phyloP scores from a whole-genome alignment of 1,140 invertebrate genomes.

The Laupala kohalensis region DNA sequence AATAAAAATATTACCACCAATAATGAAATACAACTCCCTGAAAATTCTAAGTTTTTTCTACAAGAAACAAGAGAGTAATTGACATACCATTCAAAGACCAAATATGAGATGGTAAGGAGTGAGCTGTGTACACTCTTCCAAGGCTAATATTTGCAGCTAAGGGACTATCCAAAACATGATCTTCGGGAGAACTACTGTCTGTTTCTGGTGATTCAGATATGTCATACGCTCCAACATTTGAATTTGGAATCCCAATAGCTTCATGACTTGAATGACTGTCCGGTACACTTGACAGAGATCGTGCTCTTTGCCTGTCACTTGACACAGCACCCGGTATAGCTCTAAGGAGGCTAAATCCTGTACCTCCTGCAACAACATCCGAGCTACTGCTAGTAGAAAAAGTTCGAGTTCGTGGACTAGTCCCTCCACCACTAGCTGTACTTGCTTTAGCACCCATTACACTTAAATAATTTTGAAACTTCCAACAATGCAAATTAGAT shows the following conservation, averaged over 20 bases:
- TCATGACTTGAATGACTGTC: conserved; percentile 45
- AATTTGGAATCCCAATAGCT: conserved; percentile 36
- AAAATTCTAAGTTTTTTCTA: not conserved
- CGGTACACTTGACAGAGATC: conserved; percentile 70
- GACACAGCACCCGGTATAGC: conserved; percentile 56
- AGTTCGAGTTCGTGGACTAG: conserved; percentile 57
- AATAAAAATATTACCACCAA: not conserved
- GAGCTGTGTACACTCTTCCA: conserved; percentile 70
- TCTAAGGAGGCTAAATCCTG: conserved; percentile 56
- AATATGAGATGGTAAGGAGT: conserved; percentile 79
- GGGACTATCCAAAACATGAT: conserved; percentile 28
- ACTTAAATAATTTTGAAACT: conserved; percentile 8
- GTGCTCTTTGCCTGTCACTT: conserved; percentile 59
- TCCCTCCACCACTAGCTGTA: conserved; percentile 52
- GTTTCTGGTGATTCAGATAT: conserved; percentile 44
- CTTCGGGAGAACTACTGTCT: conserved; percentile 44
- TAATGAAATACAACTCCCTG: not conserved
- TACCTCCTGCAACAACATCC: conserved; percentile 40
- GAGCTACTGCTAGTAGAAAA: conserved; percentile 62
- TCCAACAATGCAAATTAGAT: not conserved
- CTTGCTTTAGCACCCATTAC: conserved; percentile 71
- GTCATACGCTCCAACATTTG: conserved; percentile 34
- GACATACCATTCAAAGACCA: conserved; percentile 78
- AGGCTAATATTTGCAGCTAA: conserved; percentile 29
- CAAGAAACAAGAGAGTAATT: not conserved